Percentiles rank a stretch among this genome's conserved stretches.
Conservation (phyloP, 2,888 invertebrate species). For the Drosophila subquinaria region DNA sequence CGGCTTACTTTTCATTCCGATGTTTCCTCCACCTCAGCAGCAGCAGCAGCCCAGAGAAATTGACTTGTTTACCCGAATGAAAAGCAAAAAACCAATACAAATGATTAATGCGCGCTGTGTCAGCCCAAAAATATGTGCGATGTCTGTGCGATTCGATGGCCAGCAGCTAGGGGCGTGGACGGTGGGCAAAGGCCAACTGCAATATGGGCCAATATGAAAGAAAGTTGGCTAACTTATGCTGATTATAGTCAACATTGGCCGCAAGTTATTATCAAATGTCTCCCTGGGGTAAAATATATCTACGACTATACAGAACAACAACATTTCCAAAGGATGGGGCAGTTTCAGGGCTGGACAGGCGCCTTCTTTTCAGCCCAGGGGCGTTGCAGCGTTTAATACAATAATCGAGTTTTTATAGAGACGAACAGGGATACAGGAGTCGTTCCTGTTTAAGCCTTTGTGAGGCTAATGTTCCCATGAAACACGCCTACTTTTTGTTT, state of each 20-base stretch:
- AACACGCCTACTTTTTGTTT: slow-evolving; percentile 52
- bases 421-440: slow-evolving; percentile 5
- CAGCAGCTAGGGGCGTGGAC: slow-evolving; percentile 31
- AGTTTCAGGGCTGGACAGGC: neutral
- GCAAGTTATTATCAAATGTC: slow-evolving; percentile 80
- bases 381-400: slow-evolving; percentile 66
- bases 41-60: slow-evolving; percentile 32
- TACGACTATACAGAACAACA: slow-evolving; percentile 31
- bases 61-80: slow-evolving; percentile 66
- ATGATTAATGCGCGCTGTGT: slow-evolving; percentile 75
- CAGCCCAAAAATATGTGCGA: slow-evolving; percentile 70
- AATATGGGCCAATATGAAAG: slow-evolving; percentile 45
- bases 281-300: slow-evolving; percentile 76
- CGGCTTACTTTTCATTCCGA: slow-evolving; percentile 34
- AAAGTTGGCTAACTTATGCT: slow-evolving; percentile 75
- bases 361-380: slow-evolving; percentile 11
- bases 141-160: slow-evolving; percentile 44
- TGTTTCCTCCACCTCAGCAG: slow-evolving; percentile 31
- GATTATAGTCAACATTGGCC: slow-evolving; percentile 75
- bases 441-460: slow-evolving; percentile 60
- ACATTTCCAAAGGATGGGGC: slow-evolving; percentile 2
- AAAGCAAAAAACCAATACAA: slow-evolving; percentile 53
- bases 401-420: slow-evolving; percentile 71
- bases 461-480: slow-evolving; percentile 36
- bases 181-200: slow-evolving; percentile 28